A percentile compares a stretch with the other conserved stretches of the same genome.
Evolutionary conservation across 1,140 invertebrate genomes (phyloP).

Genomic region (Bilobella aurantiaca): DNA sequence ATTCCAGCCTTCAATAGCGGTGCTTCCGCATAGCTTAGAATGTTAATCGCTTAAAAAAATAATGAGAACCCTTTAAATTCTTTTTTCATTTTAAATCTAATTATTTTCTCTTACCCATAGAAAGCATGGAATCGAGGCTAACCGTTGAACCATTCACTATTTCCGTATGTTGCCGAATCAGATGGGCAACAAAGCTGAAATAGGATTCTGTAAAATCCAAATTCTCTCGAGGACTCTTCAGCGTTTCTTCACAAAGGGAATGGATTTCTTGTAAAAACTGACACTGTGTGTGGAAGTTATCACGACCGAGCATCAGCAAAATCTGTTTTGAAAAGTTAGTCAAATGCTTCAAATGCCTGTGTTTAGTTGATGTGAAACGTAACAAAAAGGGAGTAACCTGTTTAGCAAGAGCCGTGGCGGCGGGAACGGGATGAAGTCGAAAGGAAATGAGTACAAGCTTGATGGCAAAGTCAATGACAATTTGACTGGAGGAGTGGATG

Average conservation of each 20-base stretch:
- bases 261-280: slow-evolving; percentile 30
- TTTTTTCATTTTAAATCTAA: too few species aligned
- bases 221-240: slow-evolving; percentile 25
- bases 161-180: slow-evolving; percentile 19
- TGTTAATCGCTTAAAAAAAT: slow-evolving; percentile 15
- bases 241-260: slow-evolving; percentile 13
- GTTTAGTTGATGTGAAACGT: too few species aligned
- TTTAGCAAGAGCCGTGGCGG: slow-evolving; percentile 23
- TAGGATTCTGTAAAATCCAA: slow-evolving; percentile 33
- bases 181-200: slow-evolving; percentile 25
- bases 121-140: slow-evolving; percentile 15
- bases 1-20: slow-evolving; percentile 26
- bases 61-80: neutral
- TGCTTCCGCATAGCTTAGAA: slow-evolving; percentile 24
- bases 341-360: too few species aligned
- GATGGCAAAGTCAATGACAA: slow-evolving; percentile 27
- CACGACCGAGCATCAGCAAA: slow-evolving; percentile 30
- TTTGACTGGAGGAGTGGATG: slow-evolving; percentile 24
- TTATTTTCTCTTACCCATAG: slow-evolving; percentile 10
- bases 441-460: slow-evolving; percentile 30
- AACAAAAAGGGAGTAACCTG: slow-evolving; percentile 26
- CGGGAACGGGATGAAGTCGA: slow-evolving; percentile 17
- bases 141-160: slow-evolving; percentile 24
- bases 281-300: slow-evolving; percentile 25
- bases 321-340: slow-evolving; percentile 19